Conservation (phyloP, 2,113 vertebrate species). For the Pelusios castaneus region DNA sequence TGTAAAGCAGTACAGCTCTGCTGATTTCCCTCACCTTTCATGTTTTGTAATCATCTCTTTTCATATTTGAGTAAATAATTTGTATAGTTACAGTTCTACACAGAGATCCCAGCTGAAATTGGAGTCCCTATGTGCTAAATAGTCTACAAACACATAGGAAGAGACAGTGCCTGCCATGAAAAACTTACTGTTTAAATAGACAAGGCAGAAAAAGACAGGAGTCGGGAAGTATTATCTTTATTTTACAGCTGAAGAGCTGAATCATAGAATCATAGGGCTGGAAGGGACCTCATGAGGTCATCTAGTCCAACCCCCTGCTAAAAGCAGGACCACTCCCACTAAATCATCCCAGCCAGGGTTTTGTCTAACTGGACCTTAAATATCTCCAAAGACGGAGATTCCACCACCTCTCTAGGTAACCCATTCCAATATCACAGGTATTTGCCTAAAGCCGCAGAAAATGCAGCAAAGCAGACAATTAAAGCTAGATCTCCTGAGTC, state of each 20-base stretch:
- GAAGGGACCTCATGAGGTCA: too few species aligned
- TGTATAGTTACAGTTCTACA: neutral
- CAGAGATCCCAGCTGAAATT: fast-evolving
- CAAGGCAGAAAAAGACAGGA: neutral
- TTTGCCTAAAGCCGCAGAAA: neutral
- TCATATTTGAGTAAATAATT: neutral
- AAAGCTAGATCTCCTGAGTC: neutral
- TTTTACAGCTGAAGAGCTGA: neutral
- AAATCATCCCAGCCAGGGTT: too few species aligned
- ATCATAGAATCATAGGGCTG: too few species aligned
- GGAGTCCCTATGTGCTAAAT: neutral
- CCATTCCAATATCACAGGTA: too few species aligned
- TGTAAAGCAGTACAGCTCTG: neutral
- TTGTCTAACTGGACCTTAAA: too few species aligned
- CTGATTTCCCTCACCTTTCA: neutral
- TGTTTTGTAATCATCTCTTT: neutral
- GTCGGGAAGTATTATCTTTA: neutral
- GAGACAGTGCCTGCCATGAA: neutral
- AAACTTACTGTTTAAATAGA: neutral
- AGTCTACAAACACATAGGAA: neutral
- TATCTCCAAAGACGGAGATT: too few species aligned
- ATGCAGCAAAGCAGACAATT: neutral
- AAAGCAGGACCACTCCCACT: too few species aligned
- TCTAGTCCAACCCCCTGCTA: too few species aligned
- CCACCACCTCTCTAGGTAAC: too few species aligned